These are phyloP conservation scores for Crocuta crocuta DNA, from an alignment of 2,113 vertebrate species.

Conservation along the genomic window DNA sequence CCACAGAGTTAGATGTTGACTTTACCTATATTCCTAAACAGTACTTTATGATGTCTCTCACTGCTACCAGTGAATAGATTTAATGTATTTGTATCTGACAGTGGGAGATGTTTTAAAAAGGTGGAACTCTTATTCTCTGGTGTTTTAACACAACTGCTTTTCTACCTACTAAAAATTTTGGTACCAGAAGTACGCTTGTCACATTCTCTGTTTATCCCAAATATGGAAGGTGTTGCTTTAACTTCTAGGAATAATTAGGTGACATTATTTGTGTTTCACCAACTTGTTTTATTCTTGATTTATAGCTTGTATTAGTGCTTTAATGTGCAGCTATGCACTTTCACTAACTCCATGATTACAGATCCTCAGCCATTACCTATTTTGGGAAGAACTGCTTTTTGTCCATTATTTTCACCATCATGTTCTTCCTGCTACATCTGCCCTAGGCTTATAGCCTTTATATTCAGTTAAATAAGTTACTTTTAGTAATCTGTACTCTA, in stretches of 20 bases:
- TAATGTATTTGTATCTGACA: conserved; percentile 35
- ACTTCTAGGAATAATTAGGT: conserved; percentile 11
- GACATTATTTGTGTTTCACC: conserved; percentile 47
- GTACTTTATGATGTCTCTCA: not conserved
- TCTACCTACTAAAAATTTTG: conserved; percentile 33
- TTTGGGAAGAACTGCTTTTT: conserved; percentile 39
- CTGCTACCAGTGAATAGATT: conserved; percentile 13
- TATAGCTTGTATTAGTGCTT: conserved; percentile 50
- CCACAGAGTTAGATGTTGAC: conserved; percentile 6
- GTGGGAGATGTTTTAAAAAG: conserved; percentile 1
- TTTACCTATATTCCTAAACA: conserved; percentile 49
- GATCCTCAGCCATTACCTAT: not conserved
- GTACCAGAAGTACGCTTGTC: conserved; percentile 39
- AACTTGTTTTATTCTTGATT: conserved; percentile 28
- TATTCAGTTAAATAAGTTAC: conserved; percentile 40
- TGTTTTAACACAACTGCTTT: not conserved
- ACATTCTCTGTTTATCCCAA: not conserved
- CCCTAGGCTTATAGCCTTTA: not conserved
- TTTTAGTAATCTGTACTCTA: conserved; percentile 41
- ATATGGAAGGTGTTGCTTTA: conserved; percentile 14
- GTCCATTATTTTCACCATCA: conserved; percentile 16
- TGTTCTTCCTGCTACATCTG: conserved; percentile 8
- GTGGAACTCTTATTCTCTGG: conserved; percentile 7
- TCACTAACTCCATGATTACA: not conserved
- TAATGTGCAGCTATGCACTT: conserved; percentile 8